Conservation (phyloP, 2,888 invertebrate species). For the Drosophila anomalata region DNA sequence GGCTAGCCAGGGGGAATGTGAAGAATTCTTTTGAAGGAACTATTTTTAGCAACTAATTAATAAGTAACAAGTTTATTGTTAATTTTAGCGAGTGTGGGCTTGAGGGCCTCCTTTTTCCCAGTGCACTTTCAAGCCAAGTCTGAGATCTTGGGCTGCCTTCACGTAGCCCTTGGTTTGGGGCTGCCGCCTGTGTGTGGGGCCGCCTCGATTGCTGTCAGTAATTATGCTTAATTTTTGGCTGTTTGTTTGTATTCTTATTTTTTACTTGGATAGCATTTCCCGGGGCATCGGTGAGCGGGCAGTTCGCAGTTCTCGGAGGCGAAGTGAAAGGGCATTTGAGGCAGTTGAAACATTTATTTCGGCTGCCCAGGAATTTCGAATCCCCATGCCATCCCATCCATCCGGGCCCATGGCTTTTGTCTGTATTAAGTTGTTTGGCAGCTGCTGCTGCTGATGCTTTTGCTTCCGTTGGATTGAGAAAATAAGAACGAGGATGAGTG, state of each 20-base stretch:
- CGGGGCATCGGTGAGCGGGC: conserved; percentile 15
- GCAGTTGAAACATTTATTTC: conserved; percentile 75
- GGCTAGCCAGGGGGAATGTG: background rate
- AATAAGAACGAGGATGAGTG: conserved; percentile 19
- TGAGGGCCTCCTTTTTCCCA: background rate
- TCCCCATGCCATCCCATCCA: conserved; percentile 20
- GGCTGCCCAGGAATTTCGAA: conserved; percentile 55
- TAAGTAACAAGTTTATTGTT: too few species aligned
- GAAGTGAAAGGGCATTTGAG: conserved; percentile 67
- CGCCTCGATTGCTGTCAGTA: conserved; percentile 76
- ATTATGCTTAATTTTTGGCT: conserved; percentile 76
- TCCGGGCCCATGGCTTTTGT: conserved; percentile 43
- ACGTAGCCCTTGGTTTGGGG: conserved; percentile 61
- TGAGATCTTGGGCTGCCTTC: conserved; percentile 54
- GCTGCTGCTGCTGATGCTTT: conserved; percentile 53
- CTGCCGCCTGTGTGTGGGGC: conserved; percentile 69
- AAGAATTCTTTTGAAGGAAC: too few species aligned
- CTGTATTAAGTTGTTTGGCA: conserved; percentile 77
- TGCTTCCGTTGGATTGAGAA: conserved; percentile 40
- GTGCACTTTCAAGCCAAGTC: conserved; percentile 14
- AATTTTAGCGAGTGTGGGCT: too few species aligned
- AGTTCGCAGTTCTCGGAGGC: conserved; percentile 19
- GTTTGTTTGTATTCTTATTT: conserved; percentile 37
- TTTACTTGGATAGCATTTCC: conserved; percentile 18
- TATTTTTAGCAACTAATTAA: background rate